Percentiles rank a stretch among this genome's conserved stretches.
Conservation (phyloP, 2,888 invertebrate genomes). For the Cylloceria caligata region DNA sequence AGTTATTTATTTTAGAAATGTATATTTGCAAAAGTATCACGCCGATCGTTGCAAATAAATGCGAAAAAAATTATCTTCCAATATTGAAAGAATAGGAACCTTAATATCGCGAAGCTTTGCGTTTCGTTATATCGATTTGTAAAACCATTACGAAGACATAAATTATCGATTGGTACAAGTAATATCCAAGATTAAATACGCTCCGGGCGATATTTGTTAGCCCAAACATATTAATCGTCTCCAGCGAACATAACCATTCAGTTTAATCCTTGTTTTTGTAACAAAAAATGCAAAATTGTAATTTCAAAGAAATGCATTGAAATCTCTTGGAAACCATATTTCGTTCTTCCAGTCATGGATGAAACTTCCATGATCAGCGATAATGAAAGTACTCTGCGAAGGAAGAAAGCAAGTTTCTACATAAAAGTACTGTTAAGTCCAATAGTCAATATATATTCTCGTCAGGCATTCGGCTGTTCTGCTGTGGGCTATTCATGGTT, state of each 20-base stretch:
- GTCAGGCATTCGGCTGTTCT: slow-evolving; percentile 14
- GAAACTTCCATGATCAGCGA: neutral
- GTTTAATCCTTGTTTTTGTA: too few relatives aligned
- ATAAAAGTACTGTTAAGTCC: neutral
- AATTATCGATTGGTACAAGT: too few relatives aligned
- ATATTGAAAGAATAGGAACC: too few relatives aligned
- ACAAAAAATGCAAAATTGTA: neutral
- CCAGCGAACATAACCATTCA: too few relatives aligned
- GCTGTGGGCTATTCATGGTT: slow-evolving; percentile 26
- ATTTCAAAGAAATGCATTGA: neutral
- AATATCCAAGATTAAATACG: too few relatives aligned
- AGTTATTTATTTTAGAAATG: slow-evolving; percentile 6
- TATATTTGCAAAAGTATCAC: neutral
- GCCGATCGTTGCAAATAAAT: neutral
- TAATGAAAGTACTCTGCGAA: neutral
- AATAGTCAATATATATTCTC: slow-evolving; percentile 28
- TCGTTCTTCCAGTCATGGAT: neutral
- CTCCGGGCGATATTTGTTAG: too few relatives aligned
- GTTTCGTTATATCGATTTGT: neutral
- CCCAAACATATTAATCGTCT: too few relatives aligned
- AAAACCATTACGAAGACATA: neutral
- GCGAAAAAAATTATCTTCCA: too few relatives aligned
- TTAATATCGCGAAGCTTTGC: too few relatives aligned
- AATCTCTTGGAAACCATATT: neutral
- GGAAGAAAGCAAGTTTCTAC: neutral